These are phyloP conservation scores for Conops quadrifasciatus DNA, from an alignment of 2,888 invertebrate species.

Conservation along the genomic window DNA sequence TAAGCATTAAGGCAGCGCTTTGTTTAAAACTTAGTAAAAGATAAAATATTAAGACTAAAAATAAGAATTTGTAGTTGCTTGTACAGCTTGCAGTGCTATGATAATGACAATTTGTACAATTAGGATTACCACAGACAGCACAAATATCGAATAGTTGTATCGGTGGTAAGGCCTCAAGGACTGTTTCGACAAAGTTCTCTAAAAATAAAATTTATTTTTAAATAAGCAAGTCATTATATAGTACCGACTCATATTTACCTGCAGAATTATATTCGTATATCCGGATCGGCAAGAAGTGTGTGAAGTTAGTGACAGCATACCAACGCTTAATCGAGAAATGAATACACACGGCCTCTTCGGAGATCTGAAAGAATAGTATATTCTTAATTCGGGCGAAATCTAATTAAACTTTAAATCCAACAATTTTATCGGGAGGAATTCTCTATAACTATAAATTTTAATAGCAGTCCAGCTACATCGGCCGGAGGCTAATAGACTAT, in stretches of 20 bases:
- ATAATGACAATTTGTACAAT: constrained; percentile 87
- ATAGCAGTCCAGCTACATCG: too few relatives aligned
- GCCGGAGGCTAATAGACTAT: too few relatives aligned
- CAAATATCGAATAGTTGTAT: constrained; percentile 82
- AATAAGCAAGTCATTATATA: neutral
- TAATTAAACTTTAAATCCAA: neutral
- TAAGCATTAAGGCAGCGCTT: constrained; percentile 3
- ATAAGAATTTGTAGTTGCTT: neutral
- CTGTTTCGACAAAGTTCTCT: constrained; percentile 89
- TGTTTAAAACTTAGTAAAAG: neutral
- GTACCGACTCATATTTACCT: constrained; percentile 68
- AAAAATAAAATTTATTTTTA: constrained; percentile 42
- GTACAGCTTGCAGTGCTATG: constrained; percentile 66
- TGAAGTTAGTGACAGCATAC: constrained; percentile 94
- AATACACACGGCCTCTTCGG: constrained; percentile 82
- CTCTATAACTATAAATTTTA: too few relatives aligned
- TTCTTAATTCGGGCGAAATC: neutral
- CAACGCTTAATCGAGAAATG: constrained; percentile 90
- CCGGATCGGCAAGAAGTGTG: constrained; percentile 82
- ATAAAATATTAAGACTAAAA: neutral
- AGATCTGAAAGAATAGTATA: constrained; percentile 70
- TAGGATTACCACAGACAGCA: constrained; percentile 89
- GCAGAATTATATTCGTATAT: constrained; percentile 95
- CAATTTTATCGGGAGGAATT: too few relatives aligned
- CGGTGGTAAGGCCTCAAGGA: constrained; percentile 82